Base-by-base conservation (phyloP, 2,888 invertebrate genomes). In the Micoletzkya japonica region DNA sequence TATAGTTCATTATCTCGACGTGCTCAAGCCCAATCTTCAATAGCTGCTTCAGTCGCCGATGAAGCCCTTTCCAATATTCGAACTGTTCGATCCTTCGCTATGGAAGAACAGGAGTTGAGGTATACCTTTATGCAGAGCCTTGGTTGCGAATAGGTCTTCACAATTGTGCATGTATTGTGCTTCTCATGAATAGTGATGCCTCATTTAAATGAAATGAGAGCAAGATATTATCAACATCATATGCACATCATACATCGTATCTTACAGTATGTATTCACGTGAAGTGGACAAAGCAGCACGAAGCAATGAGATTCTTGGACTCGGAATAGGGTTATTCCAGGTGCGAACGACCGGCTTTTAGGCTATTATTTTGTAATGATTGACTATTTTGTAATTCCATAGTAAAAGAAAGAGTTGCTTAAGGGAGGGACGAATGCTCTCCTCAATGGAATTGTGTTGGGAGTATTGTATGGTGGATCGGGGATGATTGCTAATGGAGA, bases 31-130 rank as follows among this genome's bases (percentile, higher is more conserved):
- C 82, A 84, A 69, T 75, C 73, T 73, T 92, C 94, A 78, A 91
- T 91, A 85, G 90, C 94, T 0, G 93, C 93, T 0, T 90, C 92
- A 1, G 91, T 95, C 49, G 94, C 94, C 20, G 94, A 95, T 86
- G 96, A 96, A 87, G 94, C 95, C 2, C 89, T 97, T 70, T 90
- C 92, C 49, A 96, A 96, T 87, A 92, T 97, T 77, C 89, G 94
- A 63, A 96, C 95, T 1, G 96, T 97, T 0, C 89, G 95, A 77
- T 92, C 95, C 20, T 95, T 95, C 88, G 94, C 94, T 0, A 94
- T 93, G 88, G 96, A 97, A 86, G 90, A 91, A 71, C 90, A 90
- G 73, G 96, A 96, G 86, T 64, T 87, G 93, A 67, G 91, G 91
- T 30, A 54, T 20, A 7, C n/a, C 14, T 17, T 6, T 14, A 17